phyloP scores from a whole-genome alignment of 2,797 vertebrate genomes.

The Protosalanx chinensis region DNA sequence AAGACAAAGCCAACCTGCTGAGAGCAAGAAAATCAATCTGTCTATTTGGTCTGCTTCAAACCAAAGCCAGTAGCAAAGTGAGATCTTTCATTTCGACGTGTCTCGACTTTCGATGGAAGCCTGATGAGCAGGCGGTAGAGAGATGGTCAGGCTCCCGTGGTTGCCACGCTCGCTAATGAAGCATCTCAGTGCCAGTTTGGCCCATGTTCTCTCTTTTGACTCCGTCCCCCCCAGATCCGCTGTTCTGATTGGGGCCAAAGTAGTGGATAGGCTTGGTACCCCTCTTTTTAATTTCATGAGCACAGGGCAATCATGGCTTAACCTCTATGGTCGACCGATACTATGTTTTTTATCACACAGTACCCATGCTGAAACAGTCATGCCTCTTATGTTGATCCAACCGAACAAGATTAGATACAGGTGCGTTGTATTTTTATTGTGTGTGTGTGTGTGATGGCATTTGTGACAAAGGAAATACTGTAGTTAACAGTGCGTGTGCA shows the following conservation, averaged over 20 bases:
- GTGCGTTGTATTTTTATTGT: not conserved
- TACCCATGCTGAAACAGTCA: slow-evolving; percentile 39
- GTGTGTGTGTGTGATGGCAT: too few species aligned
- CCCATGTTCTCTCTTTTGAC: slow-evolving; percentile 38
- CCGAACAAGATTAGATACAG: slow-evolving; percentile 9
- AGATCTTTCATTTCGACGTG: slow-evolving; percentile 28
- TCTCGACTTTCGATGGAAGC: slow-evolving; percentile 25
- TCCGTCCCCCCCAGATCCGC: slow-evolving; percentile 14
- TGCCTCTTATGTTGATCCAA: slow-evolving; percentile 28
- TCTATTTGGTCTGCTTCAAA: slow-evolving; percentile 28
- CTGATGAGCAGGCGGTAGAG: slow-evolving; percentile 23
- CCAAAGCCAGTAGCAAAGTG: slow-evolving; percentile 9
- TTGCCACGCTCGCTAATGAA: slow-evolving; percentile 61
- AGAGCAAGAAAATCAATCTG: slow-evolving; percentile 23
- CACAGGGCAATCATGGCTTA: slow-evolving; percentile 43
- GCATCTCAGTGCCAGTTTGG: slow-evolving; percentile 44
- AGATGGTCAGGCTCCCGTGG: slow-evolving; percentile 25
- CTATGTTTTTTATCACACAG: slow-evolving; percentile 33
- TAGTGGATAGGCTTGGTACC: slow-evolving; percentile 63
- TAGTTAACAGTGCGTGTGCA: not conserved
- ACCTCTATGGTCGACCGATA: slow-evolving; percentile 21
- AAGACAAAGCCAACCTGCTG: slow-evolving; percentile 10
- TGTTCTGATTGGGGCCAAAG: slow-evolving; percentile 40
- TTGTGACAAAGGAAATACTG: not conserved
- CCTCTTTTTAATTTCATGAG: slow-evolving; percentile 70